These are phyloP conservation scores for Hemistola chrysoprasaria DNA, from an alignment of 2,888 invertebrate genomes.

Conservation along the genomic window DNA sequence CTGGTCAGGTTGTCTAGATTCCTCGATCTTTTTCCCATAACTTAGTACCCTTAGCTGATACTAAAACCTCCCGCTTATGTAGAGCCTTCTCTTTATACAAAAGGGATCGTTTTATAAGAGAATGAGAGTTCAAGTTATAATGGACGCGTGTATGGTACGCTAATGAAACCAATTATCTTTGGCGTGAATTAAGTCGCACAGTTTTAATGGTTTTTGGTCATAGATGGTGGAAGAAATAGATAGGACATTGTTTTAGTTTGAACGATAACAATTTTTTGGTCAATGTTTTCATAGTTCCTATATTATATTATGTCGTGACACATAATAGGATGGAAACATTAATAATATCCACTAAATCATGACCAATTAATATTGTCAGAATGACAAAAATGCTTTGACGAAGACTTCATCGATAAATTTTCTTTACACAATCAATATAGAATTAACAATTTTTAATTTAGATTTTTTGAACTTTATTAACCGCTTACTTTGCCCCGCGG, in stretches of 20 bases:
- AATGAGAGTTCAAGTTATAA: conserved; percentile 19
- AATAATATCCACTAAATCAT: too few relatives aligned
- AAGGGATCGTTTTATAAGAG: conserved; percentile 1
- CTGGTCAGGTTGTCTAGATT: conserved; percentile 34
- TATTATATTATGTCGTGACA: too few relatives aligned
- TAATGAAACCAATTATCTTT: conserved; percentile 69
- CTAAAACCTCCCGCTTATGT: conserved; percentile 17
- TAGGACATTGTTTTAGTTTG: not conserved
- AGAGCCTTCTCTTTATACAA: conserved; percentile 22
- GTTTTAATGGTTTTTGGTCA: conserved; percentile 42
- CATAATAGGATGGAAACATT: too few relatives aligned
- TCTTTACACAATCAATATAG: too few relatives aligned
- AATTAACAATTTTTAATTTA: too few relatives aligned
- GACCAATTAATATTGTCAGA: too few relatives aligned
- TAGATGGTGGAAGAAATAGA: conserved; percentile 31
- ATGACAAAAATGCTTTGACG: too few relatives aligned
- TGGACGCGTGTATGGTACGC: conserved; percentile 35
- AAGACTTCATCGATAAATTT: too few relatives aligned
- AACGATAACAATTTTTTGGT: too few relatives aligned
- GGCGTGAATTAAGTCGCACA: conserved; percentile 61
- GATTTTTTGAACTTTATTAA: too few relatives aligned
- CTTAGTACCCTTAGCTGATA: conserved; percentile 32
- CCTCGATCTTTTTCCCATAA: conserved; percentile 56
- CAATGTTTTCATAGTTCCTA: too few relatives aligned
- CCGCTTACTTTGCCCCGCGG: too few relatives aligned